Base-by-base conservation (phyloP, 2,113 vertebrate genomes). In the Mormoops blainvillei region DNA sequence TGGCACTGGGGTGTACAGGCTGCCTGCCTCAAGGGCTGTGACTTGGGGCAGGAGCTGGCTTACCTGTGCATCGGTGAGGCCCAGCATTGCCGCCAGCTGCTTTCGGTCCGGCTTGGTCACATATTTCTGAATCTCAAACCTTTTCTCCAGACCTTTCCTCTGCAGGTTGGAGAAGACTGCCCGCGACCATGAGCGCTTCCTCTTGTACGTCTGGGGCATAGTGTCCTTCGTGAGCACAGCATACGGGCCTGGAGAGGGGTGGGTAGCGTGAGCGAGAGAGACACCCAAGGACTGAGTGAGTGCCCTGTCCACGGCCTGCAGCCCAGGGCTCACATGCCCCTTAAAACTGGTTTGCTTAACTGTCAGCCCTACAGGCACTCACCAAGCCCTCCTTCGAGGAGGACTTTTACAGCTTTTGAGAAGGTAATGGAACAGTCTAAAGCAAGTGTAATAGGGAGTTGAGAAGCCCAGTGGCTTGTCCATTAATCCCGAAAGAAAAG, bases 71-170 rank as follows among this genome's bases (percentile, higher is more conserved):
- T 99, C 99, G 0, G 99, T 99, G 80, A 99, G 99, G 13, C 99
- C 99, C 93, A 99, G 98, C 99, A 99, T 99, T 1, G 99, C 99
- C 0, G 99, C 99, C 97, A 99, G 98, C 97, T 99, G 99, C 93
- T 99, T 99, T 97, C 99, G 98, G 98, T 99, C 99, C 0, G 99
- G 99, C 96, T 99, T 99, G 97, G 99, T 99, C 98, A 99, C 99
- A 0, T 99, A 99, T 92, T 99, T 99, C 98, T 99, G 99, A 74
- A 99, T 99, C 98, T 99, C 99, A 63, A 99, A 99, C 41, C 99
- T 98, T 90, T 99, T 99, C 98, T 99, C 99, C 88, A 99, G 98
- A 22, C 99, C 99, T 97, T 99, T 99, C 76, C 99, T 99, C 98
- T 99, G 99, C 83, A 99, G 98, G 95, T 99, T 99, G 73, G 99